Evolutionary conservation across 2,113 vertebrate genomes (phyloP), one percentile per base, ranked within the genome.

Genomic region (Pangasianodon gigas): DNA sequence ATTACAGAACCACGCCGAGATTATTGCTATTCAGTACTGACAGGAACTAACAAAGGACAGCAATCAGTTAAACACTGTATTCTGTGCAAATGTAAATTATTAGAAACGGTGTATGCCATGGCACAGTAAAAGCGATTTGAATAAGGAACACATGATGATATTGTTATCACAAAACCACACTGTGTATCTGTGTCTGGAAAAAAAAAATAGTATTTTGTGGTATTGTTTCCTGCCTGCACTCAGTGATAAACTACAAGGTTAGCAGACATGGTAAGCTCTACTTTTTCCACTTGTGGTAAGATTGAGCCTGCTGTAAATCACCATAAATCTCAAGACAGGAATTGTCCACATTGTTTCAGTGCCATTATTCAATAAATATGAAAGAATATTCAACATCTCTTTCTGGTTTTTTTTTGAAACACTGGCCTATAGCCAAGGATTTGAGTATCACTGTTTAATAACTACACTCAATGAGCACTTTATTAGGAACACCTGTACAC

Each of bases 1-100:
- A 88, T 92, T 82, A 80, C 84, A 75, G 84, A 91, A 77, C 92
- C 84, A 89, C 85, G 90, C 91, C 88, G 85, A 85, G 90, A 93
- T 96, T 93, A 93, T 62, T 90, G 16, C 85, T 54, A 67, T 65
- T 48, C 77, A 75, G 29, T 51, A 69, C 56, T 90, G 79, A 90
- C 60, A 92, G 86, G 74, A 92, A 85, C 56, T 46, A 2, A 80
- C 54, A 86, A 32, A 89, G 44, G 58, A 84, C 80, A 77, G 24
- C 85, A 86, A 54, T 82, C 85, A 29, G 44, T 80, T 65, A 85
- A 74, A 83, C 51, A 9, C 18, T 65, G 65, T 2, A 54, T 54
- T 19, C 58, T 29, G 26, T 85, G 54, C 54, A 41, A 26, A 21
- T 86, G 69, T 62, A 84, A 79, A 84, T 60, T 21, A 62, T 81